Conservation (phyloP, 2,888 invertebrate genomes). For the Troglohyphantes excavatus region DNA sequence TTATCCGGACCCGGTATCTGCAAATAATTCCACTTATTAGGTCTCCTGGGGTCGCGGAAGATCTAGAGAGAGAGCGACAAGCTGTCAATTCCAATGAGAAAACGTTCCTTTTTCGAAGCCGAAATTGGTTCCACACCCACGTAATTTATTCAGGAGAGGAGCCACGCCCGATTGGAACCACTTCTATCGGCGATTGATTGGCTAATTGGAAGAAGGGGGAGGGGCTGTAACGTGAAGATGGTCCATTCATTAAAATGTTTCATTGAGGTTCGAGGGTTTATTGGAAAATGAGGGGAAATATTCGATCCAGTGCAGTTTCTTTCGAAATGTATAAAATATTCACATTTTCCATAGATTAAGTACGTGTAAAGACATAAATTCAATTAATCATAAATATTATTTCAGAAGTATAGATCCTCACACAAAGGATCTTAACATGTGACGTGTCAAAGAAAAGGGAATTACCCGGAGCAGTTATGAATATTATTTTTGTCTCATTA, state of each 20-base stretch:
- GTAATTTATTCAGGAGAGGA: conserved; percentile 29
- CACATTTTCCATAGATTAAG: no score
- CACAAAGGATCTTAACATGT: no score
- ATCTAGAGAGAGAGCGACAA: conserved; percentile 9
- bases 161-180: conserved; percentile 29
- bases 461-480: no score
- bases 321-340: no score
- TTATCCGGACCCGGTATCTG: neutral
- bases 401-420: no score
- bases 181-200: conserved; percentile 33
- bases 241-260: conserved; percentile 15
- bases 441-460: no score
- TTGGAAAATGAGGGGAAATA: neutral
- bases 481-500: no score
- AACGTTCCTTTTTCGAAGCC: neutral
- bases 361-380: no score
- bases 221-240: neutral
- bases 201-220: conserved; percentile 20
- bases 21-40: conserved; percentile 30
- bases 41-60: neutral
- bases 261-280: neutral
- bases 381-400: no score
- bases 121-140: conserved; percentile 34
- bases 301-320: no score
- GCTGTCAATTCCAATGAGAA: conserved; percentile 40